Conservation (phyloP, 2,797 vertebrate species). For the Pterois miles region DNA sequence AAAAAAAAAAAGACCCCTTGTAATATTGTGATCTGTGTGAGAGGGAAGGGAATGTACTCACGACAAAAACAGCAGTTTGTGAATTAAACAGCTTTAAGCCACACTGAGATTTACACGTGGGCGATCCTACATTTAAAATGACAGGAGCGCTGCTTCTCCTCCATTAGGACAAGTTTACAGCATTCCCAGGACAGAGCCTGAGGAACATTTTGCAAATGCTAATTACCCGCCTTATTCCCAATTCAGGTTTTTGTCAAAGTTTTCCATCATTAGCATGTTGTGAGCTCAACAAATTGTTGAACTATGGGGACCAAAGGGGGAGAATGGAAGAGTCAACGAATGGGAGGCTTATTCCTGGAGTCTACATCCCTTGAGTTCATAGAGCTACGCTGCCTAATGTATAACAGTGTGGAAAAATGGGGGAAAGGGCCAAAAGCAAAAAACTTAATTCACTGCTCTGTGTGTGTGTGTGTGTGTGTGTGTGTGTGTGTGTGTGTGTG, state of each 20-base stretch:
- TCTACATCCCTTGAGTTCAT: constrained; percentile 6
- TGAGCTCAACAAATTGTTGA: constrained; percentile 19
- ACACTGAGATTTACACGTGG: neutral
- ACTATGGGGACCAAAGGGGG: neutral
- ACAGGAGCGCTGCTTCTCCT: neutral
- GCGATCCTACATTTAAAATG: neutral
- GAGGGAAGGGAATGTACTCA: no score
- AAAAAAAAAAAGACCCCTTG: no score
- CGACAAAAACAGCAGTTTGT: no score
- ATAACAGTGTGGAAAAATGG: constrained; percentile 27
- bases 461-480: constrained; percentile 17
- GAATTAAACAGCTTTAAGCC: no score
- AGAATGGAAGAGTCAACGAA: neutral
- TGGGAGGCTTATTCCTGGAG: neutral
- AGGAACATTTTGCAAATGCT: constrained; percentile 24
- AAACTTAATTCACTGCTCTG: neutral
- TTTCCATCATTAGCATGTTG: constrained; percentile 39
- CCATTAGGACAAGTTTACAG: constrained; percentile 10
- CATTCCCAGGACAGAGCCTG: constrained; percentile 5
- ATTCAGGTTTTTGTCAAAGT: constrained; percentile 38
- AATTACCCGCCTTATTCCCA: constrained; percentile 12
- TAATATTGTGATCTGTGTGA: no score
- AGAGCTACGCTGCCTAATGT: neutral
- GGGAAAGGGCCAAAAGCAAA: neutral
- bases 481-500: constrained; percentile 1